phyloP scores from a whole-genome alignment of 2,888 invertebrate genomes.

The Himalopsyche japonica region DNA sequence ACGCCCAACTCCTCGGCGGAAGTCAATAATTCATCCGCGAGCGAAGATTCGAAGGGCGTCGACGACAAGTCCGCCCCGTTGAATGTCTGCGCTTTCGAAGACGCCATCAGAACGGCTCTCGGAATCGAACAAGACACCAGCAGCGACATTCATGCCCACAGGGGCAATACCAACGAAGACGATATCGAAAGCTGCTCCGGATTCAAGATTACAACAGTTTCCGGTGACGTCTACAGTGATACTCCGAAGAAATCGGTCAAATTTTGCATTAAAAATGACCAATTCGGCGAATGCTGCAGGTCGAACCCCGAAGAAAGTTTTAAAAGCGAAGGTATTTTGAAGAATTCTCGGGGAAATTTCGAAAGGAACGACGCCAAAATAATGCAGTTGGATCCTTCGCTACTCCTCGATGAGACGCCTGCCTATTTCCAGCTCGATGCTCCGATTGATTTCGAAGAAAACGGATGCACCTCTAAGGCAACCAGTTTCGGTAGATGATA shows the following conservation, averaged over 20 bases:
- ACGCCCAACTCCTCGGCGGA: neutral
- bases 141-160: too few species aligned
- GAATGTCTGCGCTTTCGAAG: slow-evolving; percentile 15
- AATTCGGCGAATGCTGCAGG: neutral
- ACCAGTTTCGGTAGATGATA: neutral
- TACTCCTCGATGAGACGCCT: slow-evolving; percentile 7
- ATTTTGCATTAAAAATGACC: neutral
- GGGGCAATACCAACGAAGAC: neutral
- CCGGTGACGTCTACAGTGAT: neutral
- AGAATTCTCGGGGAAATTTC: slow-evolving; percentile 1
- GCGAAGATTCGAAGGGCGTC: neutral
- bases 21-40: too few species aligned
- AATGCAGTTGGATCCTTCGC: neutral
- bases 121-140: slow-evolving; percentile 8
- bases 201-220: neutral
- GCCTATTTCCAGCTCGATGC: slow-evolving; percentile 15
- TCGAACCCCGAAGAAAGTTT: neutral
- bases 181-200: neutral
- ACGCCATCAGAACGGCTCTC: slow-evolving; percentile 16
- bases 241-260: neutral
- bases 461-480: neutral
- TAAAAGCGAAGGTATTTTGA: slow-evolving; percentile 8
- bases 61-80: neutral
- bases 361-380: slow-evolving; percentile 3
- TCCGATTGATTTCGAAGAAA: neutral